Percentiles rank a stretch among this genome's conserved stretches.
phyloP scores from a whole-genome alignment of 2,888 invertebrate genomes.

The Baccha elongata region DNA sequence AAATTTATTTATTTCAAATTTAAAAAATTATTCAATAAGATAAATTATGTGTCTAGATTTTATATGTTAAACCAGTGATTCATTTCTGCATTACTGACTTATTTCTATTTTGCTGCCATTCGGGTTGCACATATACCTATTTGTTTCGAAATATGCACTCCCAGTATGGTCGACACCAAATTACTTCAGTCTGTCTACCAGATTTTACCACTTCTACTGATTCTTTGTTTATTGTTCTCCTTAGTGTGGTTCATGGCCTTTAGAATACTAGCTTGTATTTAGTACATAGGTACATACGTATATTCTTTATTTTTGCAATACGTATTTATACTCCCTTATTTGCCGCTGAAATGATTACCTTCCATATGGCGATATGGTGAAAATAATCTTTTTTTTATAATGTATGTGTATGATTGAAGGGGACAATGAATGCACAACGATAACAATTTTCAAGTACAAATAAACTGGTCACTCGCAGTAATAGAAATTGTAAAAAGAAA shows the following conservation, averaged over 20 bases:
- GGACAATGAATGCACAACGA: slow-evolving; percentile 3
- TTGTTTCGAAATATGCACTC: slow-evolving; percentile 17
- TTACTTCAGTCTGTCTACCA: slow-evolving; percentile 34
- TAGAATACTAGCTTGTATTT: background rate
- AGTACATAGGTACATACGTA: background rate
- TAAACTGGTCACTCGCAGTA: slow-evolving; percentile 7
- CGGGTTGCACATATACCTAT: slow-evolving; percentile 2
- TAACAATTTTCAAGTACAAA: slow-evolving; percentile 12
- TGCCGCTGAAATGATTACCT: slow-evolving; percentile 10
- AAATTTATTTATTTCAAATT: too few species aligned
- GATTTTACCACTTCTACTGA: slow-evolving; percentile 40
- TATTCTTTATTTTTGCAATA: slow-evolving; percentile 18
- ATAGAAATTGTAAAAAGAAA: slow-evolving; percentile 13
- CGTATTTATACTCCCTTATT: slow-evolving; percentile 17
- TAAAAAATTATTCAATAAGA: too few species aligned
- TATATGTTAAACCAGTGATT: too few species aligned
- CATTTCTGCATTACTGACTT: background rate
- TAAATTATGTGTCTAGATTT: too few species aligned
- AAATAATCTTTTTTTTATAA: slow-evolving; percentile 9
- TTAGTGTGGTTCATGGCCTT: slow-evolving; percentile 47
- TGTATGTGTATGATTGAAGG: background rate
- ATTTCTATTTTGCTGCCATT: background rate
- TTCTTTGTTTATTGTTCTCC: slow-evolving; percentile 51
- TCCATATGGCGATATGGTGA: slow-evolving; percentile 5
- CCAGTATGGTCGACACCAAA: slow-evolving; percentile 2